These are phyloP conservation scores for Ellobium chinense DNA, from an alignment of 2,888 invertebrate species.

Conservation along the genomic window DNA sequence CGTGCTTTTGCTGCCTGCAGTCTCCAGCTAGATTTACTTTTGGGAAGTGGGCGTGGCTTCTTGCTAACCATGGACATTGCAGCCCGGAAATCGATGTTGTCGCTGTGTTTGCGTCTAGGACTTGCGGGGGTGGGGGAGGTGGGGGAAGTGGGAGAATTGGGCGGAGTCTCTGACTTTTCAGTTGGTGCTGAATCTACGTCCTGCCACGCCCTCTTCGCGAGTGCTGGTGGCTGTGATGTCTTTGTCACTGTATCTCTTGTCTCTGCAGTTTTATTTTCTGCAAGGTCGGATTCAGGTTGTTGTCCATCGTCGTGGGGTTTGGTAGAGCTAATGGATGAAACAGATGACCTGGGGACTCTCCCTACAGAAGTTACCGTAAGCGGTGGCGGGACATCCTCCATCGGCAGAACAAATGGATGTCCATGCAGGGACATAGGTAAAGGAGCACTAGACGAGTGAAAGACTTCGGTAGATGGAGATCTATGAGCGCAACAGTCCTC, in stretches of 20 bases:
- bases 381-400: neutral
- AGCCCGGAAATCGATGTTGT: neutral
- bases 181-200: neutral
- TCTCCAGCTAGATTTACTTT: constrained; percentile 24
- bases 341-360: too few species aligned
- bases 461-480: neutral
- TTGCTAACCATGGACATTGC: neutral
- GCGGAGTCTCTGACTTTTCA: too few species aligned
- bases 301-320: neutral
- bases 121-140: neutral
- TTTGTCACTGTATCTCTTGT: neutral
- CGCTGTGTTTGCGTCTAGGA: neutral
- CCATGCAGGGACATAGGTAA: neutral
- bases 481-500: neutral
- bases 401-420: neutral
- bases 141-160: neutral
- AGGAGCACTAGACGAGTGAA: neutral
- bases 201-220: neutral
- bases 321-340: too few species aligned
- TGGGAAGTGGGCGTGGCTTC: neutral
- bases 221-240: neutral
- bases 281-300: neutral
- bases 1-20: constrained; percentile 19
- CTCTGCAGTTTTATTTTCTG: neutral
- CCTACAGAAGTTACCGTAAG: neutral